Evolutionary conservation across 1,140 invertebrate genomes (phyloP).

Genomic region (Tetramorium parvispinum): DNA sequence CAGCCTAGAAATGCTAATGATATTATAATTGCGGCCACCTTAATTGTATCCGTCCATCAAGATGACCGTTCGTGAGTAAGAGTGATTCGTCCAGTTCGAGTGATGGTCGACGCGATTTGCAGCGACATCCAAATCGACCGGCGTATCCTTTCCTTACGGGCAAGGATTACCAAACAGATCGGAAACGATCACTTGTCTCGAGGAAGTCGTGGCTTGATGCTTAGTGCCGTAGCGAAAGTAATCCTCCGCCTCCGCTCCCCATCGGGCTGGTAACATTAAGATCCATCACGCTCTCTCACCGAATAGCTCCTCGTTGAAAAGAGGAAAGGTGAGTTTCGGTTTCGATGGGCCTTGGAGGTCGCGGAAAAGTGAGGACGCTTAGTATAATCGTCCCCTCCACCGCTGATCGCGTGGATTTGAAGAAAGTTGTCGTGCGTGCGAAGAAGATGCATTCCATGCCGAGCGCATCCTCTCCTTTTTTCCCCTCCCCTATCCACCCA

Average conservation of each 20-base stretch:
- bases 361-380: slow-evolving; percentile 73
- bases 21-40: slow-evolving; percentile 20
- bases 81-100: neutral
- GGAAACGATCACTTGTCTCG: slow-evolving; percentile 23
- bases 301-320: slow-evolving; percentile 55
- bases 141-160: neutral
- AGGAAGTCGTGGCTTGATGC: slow-evolving; percentile 22
- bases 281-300: slow-evolving; percentile 66
- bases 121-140: neutral
- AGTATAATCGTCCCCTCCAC: slow-evolving; percentile 69
- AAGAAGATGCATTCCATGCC: neutral
- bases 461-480: slow-evolving; percentile 19
- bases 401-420: slow-evolving; percentile 61
- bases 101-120: neutral
- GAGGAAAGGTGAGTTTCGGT: slow-evolving; percentile 70
- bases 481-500: neutral
- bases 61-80: neutral
- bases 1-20: slow-evolving; percentile 39
- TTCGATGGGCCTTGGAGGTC: slow-evolving; percentile 78
- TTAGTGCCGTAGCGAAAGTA: slow-evolving; percentile 40
- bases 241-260: slow-evolving; percentile 12
- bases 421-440: slow-evolving; percentile 67
- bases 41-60: neutral
- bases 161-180: slow-evolving; percentile 39
- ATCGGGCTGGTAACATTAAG: neutral